Conservation (phyloP, 2,797 vertebrate species). For the Mus caroli region DNA sequence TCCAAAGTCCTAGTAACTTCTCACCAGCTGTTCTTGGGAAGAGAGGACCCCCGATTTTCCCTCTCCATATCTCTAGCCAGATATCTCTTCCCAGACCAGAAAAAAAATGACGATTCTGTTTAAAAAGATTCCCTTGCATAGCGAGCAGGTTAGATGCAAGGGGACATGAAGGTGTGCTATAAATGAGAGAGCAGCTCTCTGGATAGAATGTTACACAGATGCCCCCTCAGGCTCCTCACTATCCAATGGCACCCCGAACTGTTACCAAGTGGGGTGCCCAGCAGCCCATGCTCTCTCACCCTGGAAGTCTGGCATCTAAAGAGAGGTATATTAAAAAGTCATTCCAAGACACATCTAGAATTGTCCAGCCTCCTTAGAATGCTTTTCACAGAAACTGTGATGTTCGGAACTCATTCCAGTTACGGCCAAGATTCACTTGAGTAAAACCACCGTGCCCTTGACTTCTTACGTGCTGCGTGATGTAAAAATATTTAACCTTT, state of each 20-base stretch:
- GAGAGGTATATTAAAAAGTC: background rate
- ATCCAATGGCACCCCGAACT: background rate
- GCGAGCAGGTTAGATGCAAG: background rate
- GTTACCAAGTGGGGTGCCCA: rapidly evolving
- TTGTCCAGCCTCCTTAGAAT: background rate
- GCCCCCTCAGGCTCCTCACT: background rate
- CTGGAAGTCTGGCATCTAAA: background rate
- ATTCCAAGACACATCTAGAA: background rate
- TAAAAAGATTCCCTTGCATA: background rate
- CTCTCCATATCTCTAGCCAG: background rate
- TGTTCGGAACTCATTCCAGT: background rate
- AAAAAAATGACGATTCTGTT: background rate
- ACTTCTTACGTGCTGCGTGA: background rate
- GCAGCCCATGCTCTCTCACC: no score
- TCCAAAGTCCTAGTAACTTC: background rate
- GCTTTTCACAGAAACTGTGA: background rate
- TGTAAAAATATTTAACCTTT: background rate
- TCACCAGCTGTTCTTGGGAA: background rate
- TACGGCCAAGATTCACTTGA: background rate
- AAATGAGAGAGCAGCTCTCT: background rate
- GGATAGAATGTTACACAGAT: background rate
- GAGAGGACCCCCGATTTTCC: no score
- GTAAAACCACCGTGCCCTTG: background rate
- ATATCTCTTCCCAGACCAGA: background rate
- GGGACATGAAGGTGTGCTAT: background rate